Evolutionary conservation across 2,113 vertebrate genomes (phyloP).

Genomic region (Saimiri boliviensis): DNA sequence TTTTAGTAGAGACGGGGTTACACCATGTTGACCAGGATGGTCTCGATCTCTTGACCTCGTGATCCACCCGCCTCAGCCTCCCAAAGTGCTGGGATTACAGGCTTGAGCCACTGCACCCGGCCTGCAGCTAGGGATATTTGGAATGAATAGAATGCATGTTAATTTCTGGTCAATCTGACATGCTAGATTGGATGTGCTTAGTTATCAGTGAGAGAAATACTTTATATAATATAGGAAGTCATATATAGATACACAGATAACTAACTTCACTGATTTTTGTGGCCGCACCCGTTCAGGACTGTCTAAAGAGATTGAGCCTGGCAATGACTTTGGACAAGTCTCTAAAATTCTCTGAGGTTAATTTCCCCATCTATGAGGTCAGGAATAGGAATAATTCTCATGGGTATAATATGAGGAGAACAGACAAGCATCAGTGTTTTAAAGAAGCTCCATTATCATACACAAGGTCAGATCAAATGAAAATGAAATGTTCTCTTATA

Average conservation of each 20-base stretch:
- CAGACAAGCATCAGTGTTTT: conserved; percentile 45
- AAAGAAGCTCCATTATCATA: conserved; percentile 64
- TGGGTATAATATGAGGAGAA: conserved; percentile 37
- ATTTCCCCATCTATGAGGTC: background rate
- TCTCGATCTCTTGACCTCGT: too few relatives aligned
- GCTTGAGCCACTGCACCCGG: too few relatives aligned
- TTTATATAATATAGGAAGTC: background rate
- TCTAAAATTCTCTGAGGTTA: conserved; percentile 7
- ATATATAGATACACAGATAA: background rate
- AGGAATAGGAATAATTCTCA: conserved; percentile 32
- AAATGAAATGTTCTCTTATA: conserved; percentile 59
- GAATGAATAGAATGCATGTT: background rate
- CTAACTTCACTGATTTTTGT: background rate
- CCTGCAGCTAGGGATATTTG: background rate
- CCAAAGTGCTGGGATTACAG: too few relatives aligned
- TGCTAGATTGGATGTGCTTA: background rate
- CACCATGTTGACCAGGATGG: too few relatives aligned
- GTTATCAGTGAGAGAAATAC: conserved; percentile 12
- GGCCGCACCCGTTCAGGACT: background rate
- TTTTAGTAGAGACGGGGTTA: too few relatives aligned
- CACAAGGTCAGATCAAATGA: conserved; percentile 72
- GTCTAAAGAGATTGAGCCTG: background rate
- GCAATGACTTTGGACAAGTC: conserved; percentile 42
- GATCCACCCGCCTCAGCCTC: too few relatives aligned
- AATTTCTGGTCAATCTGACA: background rate